Evolutionary conservation across 2,797 vertebrate genomes (phyloP).

Genomic region (Esox masquinongy): DNA sequence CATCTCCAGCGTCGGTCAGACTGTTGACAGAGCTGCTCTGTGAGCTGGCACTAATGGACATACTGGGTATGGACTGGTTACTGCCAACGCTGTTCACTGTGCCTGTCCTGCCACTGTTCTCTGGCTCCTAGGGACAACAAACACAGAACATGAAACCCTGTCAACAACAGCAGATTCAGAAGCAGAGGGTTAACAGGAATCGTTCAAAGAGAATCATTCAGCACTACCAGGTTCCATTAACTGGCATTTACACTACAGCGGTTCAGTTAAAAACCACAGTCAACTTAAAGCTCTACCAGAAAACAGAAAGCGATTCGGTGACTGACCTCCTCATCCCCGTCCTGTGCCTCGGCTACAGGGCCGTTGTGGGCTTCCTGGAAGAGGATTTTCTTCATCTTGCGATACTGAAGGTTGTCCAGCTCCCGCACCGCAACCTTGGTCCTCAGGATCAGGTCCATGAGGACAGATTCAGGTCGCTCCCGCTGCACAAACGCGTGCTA

Average conservation of each 20-base stretch:
- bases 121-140: slow-evolving; percentile 81
- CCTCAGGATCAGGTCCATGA: slow-evolving; percentile 96
- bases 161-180: neutral
- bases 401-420: slow-evolving; percentile 98
- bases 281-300: neutral
- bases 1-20: slow-evolving; percentile 93
- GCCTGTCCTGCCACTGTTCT: slow-evolving; percentile 89
- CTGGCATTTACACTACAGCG: neutral
- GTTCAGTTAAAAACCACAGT: neutral
- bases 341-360: slow-evolving; percentile 89
- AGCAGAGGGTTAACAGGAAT: neutral
- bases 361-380: slow-evolving; percentile 98
- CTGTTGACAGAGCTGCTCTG: slow-evolving; percentile 99
- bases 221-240: neutral
- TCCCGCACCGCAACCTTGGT: slow-evolving; percentile 98
- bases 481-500: slow-evolving; percentile 98
- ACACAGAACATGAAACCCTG: neutral
- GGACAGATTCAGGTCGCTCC: slow-evolving; percentile 92
- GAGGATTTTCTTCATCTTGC: slow-evolving; percentile 99
- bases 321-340: slow-evolving; percentile 98
- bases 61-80: slow-evolving; percentile 98
- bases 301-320: neutral
- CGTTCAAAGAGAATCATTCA: neutral
- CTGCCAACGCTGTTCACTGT: slow-evolving; percentile 98
- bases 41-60: slow-evolving; percentile 99